Percentiles rank a stretch among this genome's conserved stretches.
Evolutionary conservation across 2,797 vertebrate species (phyloP).

Genomic region (Aplochiton taeniatus): DNA sequence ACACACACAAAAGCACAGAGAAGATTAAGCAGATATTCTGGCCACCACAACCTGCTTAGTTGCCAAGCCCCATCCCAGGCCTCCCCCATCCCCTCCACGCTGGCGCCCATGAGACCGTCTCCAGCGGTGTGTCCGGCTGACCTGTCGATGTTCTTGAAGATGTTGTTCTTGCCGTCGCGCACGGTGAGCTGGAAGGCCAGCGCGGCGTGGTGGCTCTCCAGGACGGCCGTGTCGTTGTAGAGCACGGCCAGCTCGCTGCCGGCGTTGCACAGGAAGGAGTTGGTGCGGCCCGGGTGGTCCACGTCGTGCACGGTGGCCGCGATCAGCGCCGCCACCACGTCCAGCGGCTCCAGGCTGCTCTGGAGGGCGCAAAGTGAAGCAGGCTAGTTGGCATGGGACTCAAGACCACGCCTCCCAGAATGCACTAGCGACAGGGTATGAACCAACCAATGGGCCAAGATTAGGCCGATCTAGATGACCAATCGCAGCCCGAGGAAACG

Average conservation of each 20-base stretch:
- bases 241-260: slow-evolving; percentile 90
- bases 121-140: slow-evolving; percentile 15
- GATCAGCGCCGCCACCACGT: slow-evolving; percentile 90
- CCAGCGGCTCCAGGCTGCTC: slow-evolving; percentile 91
- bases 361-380: slow-evolving; percentile 25
- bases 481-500: too few relatives aligned
- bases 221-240: slow-evolving; percentile 91
- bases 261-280: slow-evolving; percentile 93
- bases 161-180: slow-evolving; percentile 88
- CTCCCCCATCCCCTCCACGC: too few relatives aligned
- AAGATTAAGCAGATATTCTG: neutral
- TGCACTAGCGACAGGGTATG: neutral
- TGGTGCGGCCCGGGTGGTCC: slow-evolving; percentile 94
- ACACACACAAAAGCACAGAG: neutral
- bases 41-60: too few relatives aligned
- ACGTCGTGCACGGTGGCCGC: slow-evolving; percentile 93
- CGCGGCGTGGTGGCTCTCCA: slow-evolving; percentile 94
- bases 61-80: too few relatives aligned
- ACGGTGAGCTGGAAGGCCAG: slow-evolving; percentile 94
- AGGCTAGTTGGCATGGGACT: neutral
- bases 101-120: neutral
- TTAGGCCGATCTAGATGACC: too few relatives aligned
- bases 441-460: too few relatives aligned
- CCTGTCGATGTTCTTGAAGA: slow-evolving; percentile 96
- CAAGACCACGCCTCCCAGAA: neutral